Evolutionary conservation across 2,113 vertebrate genomes (phyloP).

Genomic region (Rhizomys pruinosus): DNA sequence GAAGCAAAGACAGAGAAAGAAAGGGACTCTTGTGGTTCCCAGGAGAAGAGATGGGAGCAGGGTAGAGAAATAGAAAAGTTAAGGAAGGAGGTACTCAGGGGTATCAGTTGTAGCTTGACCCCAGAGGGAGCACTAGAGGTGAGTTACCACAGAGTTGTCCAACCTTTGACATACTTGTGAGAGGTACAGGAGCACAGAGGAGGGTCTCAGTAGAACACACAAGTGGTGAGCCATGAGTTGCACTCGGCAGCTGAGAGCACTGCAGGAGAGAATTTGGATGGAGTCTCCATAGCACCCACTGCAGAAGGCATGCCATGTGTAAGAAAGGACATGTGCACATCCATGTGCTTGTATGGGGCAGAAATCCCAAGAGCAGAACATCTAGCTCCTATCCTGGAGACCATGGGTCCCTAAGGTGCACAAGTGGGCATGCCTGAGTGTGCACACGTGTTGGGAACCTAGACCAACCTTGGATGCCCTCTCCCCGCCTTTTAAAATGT

Average conservation of each 20-base stretch:
- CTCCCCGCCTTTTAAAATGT: background rate
- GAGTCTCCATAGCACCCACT: background rate
- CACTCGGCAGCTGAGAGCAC: background rate
- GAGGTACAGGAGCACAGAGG: background rate
- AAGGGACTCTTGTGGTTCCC: background rate
- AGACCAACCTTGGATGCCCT: background rate
- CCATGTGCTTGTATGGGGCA: no score
- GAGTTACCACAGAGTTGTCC: no score
- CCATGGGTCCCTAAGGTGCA: no score
- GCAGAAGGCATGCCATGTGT: background rate
- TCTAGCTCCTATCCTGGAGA: background rate
- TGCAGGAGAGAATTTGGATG: background rate
- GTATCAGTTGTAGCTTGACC: background rate
- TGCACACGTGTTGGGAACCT: background rate
- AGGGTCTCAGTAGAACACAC: background rate
- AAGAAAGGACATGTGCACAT: background rate
- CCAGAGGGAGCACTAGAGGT: background rate
- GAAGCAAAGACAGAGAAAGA: constrained; percentile 12
- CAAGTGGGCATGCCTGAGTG: background rate
- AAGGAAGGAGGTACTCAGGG: background rate
- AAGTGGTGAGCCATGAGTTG: background rate
- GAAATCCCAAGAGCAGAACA: background rate
- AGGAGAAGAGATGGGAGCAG: background rate
- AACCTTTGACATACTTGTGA: background rate
- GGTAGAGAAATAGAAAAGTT: background rate